Percentiles rank a stretch among this genome's conserved stretches.
Conservation (phyloP, 2,888 invertebrate genomes). For the Trichogramma dendrolimi region DNA sequence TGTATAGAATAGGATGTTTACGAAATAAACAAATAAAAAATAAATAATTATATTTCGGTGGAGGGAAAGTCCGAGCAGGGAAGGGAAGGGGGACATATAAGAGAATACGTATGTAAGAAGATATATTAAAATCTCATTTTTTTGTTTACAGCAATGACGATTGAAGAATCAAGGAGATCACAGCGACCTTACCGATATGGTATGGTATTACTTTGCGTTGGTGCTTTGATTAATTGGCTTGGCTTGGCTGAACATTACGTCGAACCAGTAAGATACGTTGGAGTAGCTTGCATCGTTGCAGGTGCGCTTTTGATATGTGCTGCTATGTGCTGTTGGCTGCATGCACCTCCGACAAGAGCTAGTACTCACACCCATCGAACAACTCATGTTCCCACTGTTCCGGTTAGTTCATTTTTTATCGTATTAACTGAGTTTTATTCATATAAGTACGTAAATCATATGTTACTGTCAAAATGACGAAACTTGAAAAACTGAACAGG, state of each 20-base stretch:
- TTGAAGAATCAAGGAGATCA: conserved; percentile 64
- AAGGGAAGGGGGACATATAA: not conserved
- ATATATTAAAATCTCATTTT: not conserved
- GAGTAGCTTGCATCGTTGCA: conserved; percentile 70
- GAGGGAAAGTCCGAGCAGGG: too few species aligned
- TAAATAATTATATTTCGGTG: too few species aligned
- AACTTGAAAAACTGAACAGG: too few species aligned
- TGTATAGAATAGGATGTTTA: too few species aligned
- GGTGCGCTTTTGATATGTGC: conserved; percentile 69
- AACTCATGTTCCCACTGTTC: conserved; percentile 47
- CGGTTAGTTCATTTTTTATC: conserved; percentile 36
- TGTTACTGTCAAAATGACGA: too few species aligned
- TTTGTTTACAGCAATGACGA: conserved; percentile 59
- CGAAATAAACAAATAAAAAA: too few species aligned
- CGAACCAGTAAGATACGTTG: conserved; percentile 69
- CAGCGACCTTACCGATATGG: conserved; percentile 72
- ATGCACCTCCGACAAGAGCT: conserved; percentile 46
- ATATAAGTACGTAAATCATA: too few species aligned
- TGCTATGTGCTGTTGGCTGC: conserved; percentile 73
- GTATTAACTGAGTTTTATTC: not conserved
- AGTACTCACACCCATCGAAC: conserved; percentile 40
- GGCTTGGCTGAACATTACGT: conserved; percentile 70
- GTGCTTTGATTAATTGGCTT: conserved; percentile 71
- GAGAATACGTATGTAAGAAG: conserved; percentile 2
- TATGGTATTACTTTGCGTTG: conserved; percentile 68